Base-by-base conservation (phyloP, 2,113 vertebrate genomes). In the Herpetotheres cachinnans region DNA sequence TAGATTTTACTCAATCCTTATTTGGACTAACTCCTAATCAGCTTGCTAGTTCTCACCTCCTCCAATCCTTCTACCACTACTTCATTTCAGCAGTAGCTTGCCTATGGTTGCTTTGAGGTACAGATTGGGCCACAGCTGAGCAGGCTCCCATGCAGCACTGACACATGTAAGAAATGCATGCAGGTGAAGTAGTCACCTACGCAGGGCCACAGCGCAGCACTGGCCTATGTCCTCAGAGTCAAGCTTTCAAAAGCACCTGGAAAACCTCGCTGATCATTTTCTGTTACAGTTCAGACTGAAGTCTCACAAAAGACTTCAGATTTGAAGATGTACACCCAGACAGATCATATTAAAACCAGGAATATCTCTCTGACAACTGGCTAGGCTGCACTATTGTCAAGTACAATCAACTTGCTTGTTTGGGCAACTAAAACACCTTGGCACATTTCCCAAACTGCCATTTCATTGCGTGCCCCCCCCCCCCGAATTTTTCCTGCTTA, bases 401-500 rank as follows among this genome's bases (percentile, higher is more conserved):
- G 52, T 46, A 82, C 25, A 87, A 82, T 36, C 58, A 55, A 40
- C 16, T 44, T 80, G 74, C 42, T 78, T 81, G 14, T 55, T 76
- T 92, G 66, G 73, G 52, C 62, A 93, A 72, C 77, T 16, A 36
- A 61, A 90, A 85, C 29, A 74, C 86, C 50, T n/a, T n/a, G 36
- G 87, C 72, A 80, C 16, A 19, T 42, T 73, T 69, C 69, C 54
- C 29, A 69, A 42, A 65, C 9, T 54, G 27, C 6, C 19, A 29
- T 46, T 62, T 80, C 42, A 52, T 22, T 40, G 24, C 6, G 42
- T 14, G 6, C 42, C 6, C 25, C 7, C 11, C 24, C 8, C 19
- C 4, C 1, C 5, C 2, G 2, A 0, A 1, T 4, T 13, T 38
- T 50, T 63, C 3, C 27, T 78, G 34, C 56, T 69, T 83, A 82